These are phyloP conservation scores for Furcula furcula DNA, from an alignment of 2,888 invertebrate species.

Conservation along the genomic window DNA sequence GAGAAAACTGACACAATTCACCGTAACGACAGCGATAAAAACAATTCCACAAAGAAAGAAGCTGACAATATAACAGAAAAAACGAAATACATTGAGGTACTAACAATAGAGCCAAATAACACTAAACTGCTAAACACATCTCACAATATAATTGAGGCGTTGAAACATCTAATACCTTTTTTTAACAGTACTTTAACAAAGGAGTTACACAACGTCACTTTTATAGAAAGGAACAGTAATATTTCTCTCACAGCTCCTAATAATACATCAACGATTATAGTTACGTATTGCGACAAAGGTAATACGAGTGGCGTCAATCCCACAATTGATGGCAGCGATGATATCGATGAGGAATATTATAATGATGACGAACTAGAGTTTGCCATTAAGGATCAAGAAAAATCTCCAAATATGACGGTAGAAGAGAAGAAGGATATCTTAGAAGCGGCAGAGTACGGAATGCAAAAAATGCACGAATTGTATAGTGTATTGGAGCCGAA, in stretches of 20 bases:
- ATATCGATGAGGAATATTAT: constrained; percentile 25
- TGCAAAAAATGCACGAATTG: constrained; percentile 85
- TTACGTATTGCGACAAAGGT: constrained; percentile 68
- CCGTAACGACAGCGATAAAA: constrained; percentile 3
- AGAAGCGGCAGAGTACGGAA: constrained; percentile 85
- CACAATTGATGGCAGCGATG: constrained; percentile 24
- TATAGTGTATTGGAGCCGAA: constrained; percentile 85
- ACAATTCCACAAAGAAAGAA: constrained; percentile 22
- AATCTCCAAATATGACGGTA: constrained; percentile 39
- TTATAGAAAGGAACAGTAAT: constrained; percentile 67
- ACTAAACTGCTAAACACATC: constrained; percentile 50
- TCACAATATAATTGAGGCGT: constrained; percentile 62
- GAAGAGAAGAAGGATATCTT: constrained; percentile 75
- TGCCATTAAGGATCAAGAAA: constrained; percentile 25
- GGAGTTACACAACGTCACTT: constrained; percentile 69
- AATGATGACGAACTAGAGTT: constrained; percentile 24
- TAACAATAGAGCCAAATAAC: constrained; percentile 69
- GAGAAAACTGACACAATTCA: constrained; percentile 47
- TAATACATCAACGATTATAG: constrained; percentile 69
- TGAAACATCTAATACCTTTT: constrained; percentile 72
- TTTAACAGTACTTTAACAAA: constrained; percentile 66
- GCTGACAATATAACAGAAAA: constrained; percentile 39
- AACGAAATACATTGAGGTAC: constrained; percentile 60
- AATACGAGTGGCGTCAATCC: constrained; percentile 47
- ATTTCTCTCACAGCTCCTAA: constrained; percentile 60